Base-by-base conservation (phyloP, 2,888 invertebrate species). In the Tetragonula carbonaria region DNA sequence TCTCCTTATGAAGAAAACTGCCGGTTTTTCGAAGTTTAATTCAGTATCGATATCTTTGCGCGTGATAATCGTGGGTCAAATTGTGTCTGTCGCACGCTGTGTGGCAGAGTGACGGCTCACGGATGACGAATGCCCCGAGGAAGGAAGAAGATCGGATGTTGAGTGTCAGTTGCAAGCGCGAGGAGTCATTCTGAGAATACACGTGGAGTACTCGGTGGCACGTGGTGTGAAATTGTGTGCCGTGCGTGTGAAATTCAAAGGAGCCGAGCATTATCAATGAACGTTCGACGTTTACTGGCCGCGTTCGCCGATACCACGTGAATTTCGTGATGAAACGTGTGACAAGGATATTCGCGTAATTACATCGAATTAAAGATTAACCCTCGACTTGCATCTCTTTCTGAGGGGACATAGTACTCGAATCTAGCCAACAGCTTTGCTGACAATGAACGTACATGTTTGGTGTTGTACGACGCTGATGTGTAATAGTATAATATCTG, bases 151-250 rank as follows among this genome's bases (percentile, higher is more conserved):
- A 59, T 59, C 57, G 57, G 57, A 59, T 59, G 57, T 59, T n/a
- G n/a, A n/a, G 57, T 59, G 57, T 59, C 57, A 59, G 57, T n/a
- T 59, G n/a, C 57, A n/a, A n/a, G 57, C 14, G 57, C n/a, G 57
- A 59, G 13, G 14, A 14, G 14, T 1, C 5, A 59, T 59, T 59
- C 57, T n/a, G 57, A 59, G 57, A 59, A 59, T 59, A 14, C 57
- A 59, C 57, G 57, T 59, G n/a, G 57, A 59, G n/a, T 28, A n/a
- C 14, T 59, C 14, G 57, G 57, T 59, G n/a, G 57, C 14, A 57
- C 57, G 57, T 57, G 57, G 57, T 14, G 57, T n/a, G 23, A 14
- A 5, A 59, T 2, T 59, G n/a, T 14, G n/a, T n/a, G 14, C 14
- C n/a, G 14, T 5, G n/a, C n/a, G 5, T n/a, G n/a, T 59, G 57